Evolutionary conservation across 2,888 invertebrate genomes (phyloP).

Genomic region (Lasioglossum zephyrum): DNA sequence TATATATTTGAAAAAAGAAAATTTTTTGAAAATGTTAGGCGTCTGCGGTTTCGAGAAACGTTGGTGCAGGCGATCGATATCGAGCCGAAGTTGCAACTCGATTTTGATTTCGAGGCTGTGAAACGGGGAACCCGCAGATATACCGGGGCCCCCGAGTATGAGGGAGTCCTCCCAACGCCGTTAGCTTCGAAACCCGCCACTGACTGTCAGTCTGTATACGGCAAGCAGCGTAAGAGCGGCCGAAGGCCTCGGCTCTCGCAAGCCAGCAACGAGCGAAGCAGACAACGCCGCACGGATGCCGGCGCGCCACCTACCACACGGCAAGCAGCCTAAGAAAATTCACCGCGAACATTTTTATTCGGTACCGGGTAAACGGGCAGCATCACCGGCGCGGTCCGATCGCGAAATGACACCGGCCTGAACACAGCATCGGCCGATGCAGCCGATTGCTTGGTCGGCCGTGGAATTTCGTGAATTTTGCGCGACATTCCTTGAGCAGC

Average conservation of each 20-base stretch:
- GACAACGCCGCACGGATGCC: slow-evolving; percentile 68
- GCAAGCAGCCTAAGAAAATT: slow-evolving; percentile 80
- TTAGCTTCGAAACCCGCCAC: slow-evolving; percentile 77
- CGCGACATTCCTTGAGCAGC: slow-evolving; percentile 68
- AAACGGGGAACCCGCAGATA: slow-evolving; percentile 59
- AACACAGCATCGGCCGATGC: slow-evolving; percentile 52
- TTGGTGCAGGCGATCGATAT: neutral
- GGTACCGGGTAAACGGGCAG: slow-evolving; percentile 64
- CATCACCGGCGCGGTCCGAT: slow-evolving; percentile 65
- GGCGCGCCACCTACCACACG: slow-evolving; percentile 74
- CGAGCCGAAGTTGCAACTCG: slow-evolving; percentile 19
- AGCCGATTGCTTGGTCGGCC: slow-evolving; percentile 22
- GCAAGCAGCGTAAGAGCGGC: slow-evolving; percentile 60
- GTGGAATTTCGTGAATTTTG: slow-evolving; percentile 65
- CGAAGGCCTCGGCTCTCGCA: slow-evolving; percentile 61
- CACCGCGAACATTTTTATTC: slow-evolving; percentile 80
- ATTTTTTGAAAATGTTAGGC: neutral
- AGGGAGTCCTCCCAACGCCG: slow-evolving; percentile 69
- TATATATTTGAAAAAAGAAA: neutral
- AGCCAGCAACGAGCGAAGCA: slow-evolving; percentile 57
- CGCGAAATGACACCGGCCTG: slow-evolving; percentile 57
- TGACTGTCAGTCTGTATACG: slow-evolving; percentile 70
- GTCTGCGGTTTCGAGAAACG: neutral
- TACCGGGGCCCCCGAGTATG: slow-evolving; percentile 66
- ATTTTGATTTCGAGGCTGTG: slow-evolving; percentile 50